phyloP scores from a whole-genome alignment of 2,113 vertebrate genomes.

The Malurus elegans region DNA sequence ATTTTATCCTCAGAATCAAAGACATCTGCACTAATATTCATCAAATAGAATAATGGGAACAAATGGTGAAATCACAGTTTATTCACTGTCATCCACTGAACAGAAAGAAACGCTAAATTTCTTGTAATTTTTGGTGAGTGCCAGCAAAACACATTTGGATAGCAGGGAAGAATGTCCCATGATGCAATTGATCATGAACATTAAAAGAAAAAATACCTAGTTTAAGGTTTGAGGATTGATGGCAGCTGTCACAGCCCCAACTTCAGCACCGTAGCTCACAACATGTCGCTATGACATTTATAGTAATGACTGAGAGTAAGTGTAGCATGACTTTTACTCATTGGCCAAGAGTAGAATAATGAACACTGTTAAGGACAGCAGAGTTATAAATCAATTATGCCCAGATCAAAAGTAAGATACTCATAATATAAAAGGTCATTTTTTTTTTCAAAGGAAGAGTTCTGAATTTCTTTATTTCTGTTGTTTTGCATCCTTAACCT shows the following conservation, averaged over 20 bases:
- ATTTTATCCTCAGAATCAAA: not conserved
- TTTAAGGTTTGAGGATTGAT: not conserved
- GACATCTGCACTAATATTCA: conserved; percentile 15
- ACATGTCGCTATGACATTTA: not conserved
- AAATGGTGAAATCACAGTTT: conserved; percentile 18
- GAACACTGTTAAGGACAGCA: not conserved
- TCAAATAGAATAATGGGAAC: not conserved
- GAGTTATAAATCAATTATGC: not conserved
- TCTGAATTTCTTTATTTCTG: not conserved
- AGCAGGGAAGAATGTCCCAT: not conserved
- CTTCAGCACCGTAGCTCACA: not conserved
- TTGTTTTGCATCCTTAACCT: conserved; percentile 3
- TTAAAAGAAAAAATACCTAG: not conserved
- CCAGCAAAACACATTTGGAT: not conserved
- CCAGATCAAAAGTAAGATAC: not conserved
- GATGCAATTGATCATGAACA: not conserved
- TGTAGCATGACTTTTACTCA: not conserved
- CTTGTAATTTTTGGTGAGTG: not conserved
- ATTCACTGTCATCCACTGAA: not conserved
- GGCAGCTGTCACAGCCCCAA: not conserved
- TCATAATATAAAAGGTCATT: not conserved
- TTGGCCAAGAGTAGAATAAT: not conserved
- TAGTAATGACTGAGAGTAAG: not conserved
- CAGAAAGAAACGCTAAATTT: not conserved
- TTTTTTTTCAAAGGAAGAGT: not conserved